Evolutionary conservation across 2,888 invertebrate species (phyloP).

Genomic region (Andrena haemorrhoa): DNA sequence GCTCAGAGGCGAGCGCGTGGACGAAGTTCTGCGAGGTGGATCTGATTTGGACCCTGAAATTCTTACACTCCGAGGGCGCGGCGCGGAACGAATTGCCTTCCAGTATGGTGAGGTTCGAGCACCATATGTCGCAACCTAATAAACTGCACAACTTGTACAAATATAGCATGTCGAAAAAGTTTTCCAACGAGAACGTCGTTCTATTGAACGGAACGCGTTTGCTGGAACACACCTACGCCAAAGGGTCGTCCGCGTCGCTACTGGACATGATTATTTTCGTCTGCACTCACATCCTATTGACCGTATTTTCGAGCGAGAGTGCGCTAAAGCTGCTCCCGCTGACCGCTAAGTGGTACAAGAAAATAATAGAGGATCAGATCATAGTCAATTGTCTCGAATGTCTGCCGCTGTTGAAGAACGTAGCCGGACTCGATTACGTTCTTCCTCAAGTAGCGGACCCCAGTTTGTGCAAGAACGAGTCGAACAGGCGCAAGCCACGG

Average conservation of each 20-base stretch:
- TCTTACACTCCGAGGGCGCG: constrained; percentile 78
- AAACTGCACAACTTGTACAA: constrained; percentile 93
- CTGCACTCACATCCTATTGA: constrained; percentile 88
- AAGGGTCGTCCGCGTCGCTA: constrained; percentile 93
- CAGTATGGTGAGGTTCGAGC: constrained; percentile 92
- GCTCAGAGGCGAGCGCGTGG: constrained; percentile 95
- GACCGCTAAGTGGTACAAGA: constrained; percentile 88
- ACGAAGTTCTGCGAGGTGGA: constrained; percentile 97
- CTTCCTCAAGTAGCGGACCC: constrained; percentile 87
- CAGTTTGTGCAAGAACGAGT: constrained; percentile 92
- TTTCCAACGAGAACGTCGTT: constrained; percentile 84
- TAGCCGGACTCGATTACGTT: constrained; percentile 65
- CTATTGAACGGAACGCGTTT: constrained; percentile 67
- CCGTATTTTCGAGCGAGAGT: constrained; percentile 81
- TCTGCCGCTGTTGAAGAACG: constrained; percentile 74
- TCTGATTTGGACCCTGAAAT: constrained; percentile 88
- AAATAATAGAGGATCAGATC: constrained; percentile 77
- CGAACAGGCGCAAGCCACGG: constrained; percentile 90
- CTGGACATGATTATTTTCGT: constrained; percentile 93
- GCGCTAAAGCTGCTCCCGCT: constrained; percentile 86
- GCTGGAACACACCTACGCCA: constrained; percentile 91
- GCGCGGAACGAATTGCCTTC: constrained; percentile 86
- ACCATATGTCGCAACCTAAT: constrained; percentile 93
- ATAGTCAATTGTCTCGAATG: constrained; percentile 78
- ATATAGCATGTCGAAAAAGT: constrained; percentile 85